phyloP scores from a whole-genome alignment of 2,888 invertebrate genomes.

The Conchocele bisecta region DNA sequence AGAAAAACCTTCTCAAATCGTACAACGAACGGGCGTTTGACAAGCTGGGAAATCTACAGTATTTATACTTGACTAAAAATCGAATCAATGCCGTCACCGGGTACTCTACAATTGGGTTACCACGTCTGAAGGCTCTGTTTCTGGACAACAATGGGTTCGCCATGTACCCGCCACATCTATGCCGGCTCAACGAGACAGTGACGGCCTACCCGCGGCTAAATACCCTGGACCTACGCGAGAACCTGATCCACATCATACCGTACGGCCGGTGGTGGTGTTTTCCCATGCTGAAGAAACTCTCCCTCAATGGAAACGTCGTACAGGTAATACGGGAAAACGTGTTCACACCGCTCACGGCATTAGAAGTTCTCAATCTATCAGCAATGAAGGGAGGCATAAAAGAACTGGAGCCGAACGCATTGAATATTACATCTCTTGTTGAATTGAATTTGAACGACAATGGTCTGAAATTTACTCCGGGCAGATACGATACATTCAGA shows the following conservation, averaged over 20 bases:
- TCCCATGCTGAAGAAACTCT: neutral
- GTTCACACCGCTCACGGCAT: neutral
- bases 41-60: neutral
- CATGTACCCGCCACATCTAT: neutral
- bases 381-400: neutral
- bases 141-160: neutral
- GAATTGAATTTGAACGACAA: neutral
- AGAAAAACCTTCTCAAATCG: neutral
- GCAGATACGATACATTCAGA: too few species aligned
- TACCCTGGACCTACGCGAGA: neutral
- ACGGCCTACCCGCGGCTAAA: neutral
- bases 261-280: neutral
- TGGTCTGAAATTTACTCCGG: neutral
- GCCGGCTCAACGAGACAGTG: neutral
- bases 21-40: neutral
- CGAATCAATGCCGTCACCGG: neutral
- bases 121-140: neutral
- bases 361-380: neutral
- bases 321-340: neutral
- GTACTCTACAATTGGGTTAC: neutral
- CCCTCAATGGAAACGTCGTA: neutral
- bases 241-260: neutral
- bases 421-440: neutral
- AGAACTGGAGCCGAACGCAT: neutral
- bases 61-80: neutral